Base-by-base conservation (phyloP, 64 coral and sea anemone genomes). In the Montipora efflorescens region DNA sequence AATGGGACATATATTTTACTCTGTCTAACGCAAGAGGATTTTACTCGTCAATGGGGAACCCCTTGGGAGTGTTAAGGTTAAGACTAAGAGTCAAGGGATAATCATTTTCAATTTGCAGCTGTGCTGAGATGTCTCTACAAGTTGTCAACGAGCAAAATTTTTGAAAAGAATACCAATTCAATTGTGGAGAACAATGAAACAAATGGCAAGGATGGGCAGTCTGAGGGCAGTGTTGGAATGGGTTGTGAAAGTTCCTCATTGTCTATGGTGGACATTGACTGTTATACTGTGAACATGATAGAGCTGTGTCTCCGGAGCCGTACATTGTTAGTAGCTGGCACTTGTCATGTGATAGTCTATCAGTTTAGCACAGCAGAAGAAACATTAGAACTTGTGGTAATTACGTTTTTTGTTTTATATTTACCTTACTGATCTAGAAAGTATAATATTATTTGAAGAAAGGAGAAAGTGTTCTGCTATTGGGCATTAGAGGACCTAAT, bases 141-240 rank as follows among this genome's bases (percentile, higher is more conserved):
- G 74, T 70, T 98, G 47, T 98, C 97, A 52, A 98, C 97, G 7
- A 86, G 74, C 62, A 98, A 98, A 74, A 78, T 94, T 76, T 98
- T 98, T 92, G 94, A 98, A 25, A 98, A 98, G 48, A 59, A 51
- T 12, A 91, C 93, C 53, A 90, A 78, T 83, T 47, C 82, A 74
- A 67, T 64, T 53, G 61, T 14, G 9, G 92, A 91, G 59, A 96
- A 91, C 69, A 89, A 71, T 53, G 97, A 98, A 15, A 79, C 80
- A 48, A 86, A 62, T 62, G 71, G 70, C 6, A 90, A 87, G 58
- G 55, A 72, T n/a, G 61, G 13, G 3, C 78, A 68, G 1, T 87
- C 91, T 68, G 91, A 93, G 36, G 15, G 91, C 10, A 78, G 72
- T 14, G 45, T 58, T 45, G 47, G 80, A 53, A 62, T 21, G 48